Conservation (phyloP, 2,888 invertebrate genomes). For the Lepidonotus clava region DNA sequence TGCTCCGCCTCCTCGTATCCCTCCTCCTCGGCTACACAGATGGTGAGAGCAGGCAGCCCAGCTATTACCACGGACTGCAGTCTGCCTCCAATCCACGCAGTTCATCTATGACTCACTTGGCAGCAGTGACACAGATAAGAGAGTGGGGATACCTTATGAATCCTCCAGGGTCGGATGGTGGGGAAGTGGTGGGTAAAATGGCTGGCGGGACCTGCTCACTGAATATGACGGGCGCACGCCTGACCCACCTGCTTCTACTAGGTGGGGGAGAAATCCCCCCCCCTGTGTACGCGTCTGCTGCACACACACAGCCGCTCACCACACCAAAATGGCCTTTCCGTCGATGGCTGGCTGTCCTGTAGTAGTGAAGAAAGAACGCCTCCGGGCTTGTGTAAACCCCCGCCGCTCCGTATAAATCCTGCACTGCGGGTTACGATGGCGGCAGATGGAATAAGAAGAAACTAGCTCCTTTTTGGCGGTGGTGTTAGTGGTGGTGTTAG, state of each 20-base stretch:
- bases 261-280: background rate
- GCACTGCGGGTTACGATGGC: background rate
- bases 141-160: background rate
- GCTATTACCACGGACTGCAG: too few relatives aligned
- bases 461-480: background rate
- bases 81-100: background rate
- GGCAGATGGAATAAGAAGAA: background rate
- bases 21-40: background rate
- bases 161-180: slow-evolving; percentile 1
- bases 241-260: slow-evolving; percentile 20
- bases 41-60: background rate
- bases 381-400: background rate
- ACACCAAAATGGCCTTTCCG: background rate
- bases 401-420: background rate
- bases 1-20: background rate
- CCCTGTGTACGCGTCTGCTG: background rate
- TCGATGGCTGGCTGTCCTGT: background rate
- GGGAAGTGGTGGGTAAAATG: background rate
- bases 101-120: slow-evolving; percentile 32
- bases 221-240: background rate
- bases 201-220: background rate
- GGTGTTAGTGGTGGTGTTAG: background rate
- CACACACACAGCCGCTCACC: background rate
- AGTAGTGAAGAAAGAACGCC: background rate
- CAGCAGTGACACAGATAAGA: slow-evolving; percentile 34